Percentiles rank a stretch among this genome's conserved stretches.
These are phyloP conservation scores for Echinometra lucunter DNA, from an alignment of 53 echinoderm and acorn worm genomes.

Conservation along the genomic window DNA sequence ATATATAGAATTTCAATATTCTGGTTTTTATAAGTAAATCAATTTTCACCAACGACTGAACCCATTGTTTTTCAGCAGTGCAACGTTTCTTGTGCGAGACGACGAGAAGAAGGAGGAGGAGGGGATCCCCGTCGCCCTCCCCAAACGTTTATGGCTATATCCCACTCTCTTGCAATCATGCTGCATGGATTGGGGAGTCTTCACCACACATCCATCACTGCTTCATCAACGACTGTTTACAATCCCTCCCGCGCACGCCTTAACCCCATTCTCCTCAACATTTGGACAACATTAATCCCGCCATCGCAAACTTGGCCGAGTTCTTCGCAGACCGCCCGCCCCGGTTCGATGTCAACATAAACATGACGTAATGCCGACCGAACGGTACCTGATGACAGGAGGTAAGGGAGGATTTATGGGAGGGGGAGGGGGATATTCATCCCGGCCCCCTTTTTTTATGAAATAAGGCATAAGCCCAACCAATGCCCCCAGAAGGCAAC, in stretches of 20 bases:
- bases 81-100: too few relatives aligned
- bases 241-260: conserved; percentile 25
- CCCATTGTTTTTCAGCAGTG: too few relatives aligned
- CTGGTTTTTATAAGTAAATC: too few relatives aligned
- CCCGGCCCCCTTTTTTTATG: too few relatives aligned
- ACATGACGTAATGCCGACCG: conserved; percentile 31
- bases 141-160: not conserved
- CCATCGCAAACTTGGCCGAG: conserved; percentile 22
- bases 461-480: too few relatives aligned
- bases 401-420: not conserved
- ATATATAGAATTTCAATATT: too few relatives aligned
- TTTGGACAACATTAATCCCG: conserved; percentile 42
- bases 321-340: conserved; percentile 22
- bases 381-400: conserved; percentile 16
- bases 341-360: conserved; percentile 35
- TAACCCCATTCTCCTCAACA: conserved; percentile 26
- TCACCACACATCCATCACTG: not conserved
- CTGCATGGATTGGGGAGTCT: not conserved
- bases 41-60: too few relatives aligned
- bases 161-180: not conserved
- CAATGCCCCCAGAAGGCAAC: too few relatives aligned
- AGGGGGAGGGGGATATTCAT: too few relatives aligned
- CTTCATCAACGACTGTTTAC: conserved; percentile 29
- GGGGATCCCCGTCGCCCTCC: not conserved
- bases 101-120: too few relatives aligned